These are phyloP conservation scores for Tupaia tana DNA, from an alignment of 2,113 vertebrate genomes.

Conservation along the genomic window DNA sequence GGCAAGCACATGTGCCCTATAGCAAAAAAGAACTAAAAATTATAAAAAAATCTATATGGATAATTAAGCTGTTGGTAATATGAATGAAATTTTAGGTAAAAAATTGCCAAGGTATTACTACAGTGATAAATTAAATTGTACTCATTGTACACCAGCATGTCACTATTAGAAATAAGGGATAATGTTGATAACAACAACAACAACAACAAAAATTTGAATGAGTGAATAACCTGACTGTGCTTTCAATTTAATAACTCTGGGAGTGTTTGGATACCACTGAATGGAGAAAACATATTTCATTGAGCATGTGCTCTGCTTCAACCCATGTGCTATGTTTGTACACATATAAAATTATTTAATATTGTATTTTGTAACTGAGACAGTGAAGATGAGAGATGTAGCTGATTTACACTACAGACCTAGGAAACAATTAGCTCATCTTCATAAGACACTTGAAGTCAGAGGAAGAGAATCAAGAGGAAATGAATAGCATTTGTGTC, in stretches of 20 bases:
- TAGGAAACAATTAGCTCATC: neutral
- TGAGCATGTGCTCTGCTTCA: neutral
- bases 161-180: neutral
- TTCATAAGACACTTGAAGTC: neutral
- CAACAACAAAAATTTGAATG: neutral
- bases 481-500: neutral
- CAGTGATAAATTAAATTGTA: neutral
- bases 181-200: neutral
- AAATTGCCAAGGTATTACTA: neutral
- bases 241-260: neutral
- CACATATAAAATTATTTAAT: neutral
- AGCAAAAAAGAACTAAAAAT: too few relatives aligned
- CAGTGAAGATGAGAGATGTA: neutral
- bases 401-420: neutral
- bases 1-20: too few relatives aligned
- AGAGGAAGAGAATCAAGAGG: neutral
- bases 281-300: constrained; percentile 2
- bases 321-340: neutral
- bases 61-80: neutral
- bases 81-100: neutral
- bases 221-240: neutral
- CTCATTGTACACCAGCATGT: neutral
- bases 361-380: neutral
- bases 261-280: neutral
- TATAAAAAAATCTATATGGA: neutral